Conservation (phyloP, 2,888 invertebrate genomes). For the Pedicia rivosa region DNA sequence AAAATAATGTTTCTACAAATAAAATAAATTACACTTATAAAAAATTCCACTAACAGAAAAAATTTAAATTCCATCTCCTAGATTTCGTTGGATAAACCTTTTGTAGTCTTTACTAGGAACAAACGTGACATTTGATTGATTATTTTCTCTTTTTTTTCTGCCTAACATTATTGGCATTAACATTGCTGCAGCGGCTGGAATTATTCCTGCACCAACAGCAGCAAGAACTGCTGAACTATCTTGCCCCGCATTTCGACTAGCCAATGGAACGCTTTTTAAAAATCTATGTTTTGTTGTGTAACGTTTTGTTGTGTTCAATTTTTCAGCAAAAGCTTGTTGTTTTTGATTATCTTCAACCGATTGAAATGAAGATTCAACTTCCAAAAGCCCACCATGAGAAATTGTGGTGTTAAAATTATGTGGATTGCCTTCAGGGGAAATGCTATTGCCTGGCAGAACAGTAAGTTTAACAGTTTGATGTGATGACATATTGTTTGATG, state of each 20-base stretch:
- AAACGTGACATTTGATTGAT: too few relatives aligned
- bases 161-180: constrained; percentile 61
- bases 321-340: constrained; percentile 20
- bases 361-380: constrained; percentile 56
- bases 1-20: too few relatives aligned
- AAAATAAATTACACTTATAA: too few relatives aligned
- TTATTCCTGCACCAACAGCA: constrained; percentile 53
- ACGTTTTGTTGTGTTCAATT: constrained; percentile 18
- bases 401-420: constrained; percentile 36
- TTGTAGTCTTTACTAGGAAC: too few relatives aligned
- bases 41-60: too few relatives aligned
- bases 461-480: constrained; percentile 42
- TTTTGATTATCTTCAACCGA: constrained; percentile 45
- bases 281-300: constrained; percentile 8
- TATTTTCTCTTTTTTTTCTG: constrained; percentile 24
- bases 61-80: too few relatives aligned
- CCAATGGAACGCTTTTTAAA: constrained; percentile 11
- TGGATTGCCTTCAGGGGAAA: background rate
- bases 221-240: constrained; percentile 15
- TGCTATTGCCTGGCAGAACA: constrained; percentile 43
- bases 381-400: constrained; percentile 57
- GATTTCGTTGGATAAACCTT: too few relatives aligned
- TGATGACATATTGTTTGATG: constrained; percentile 4
- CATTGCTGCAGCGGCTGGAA: constrained; percentile 69
- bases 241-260: constrained; percentile 5